A percentile compares a stretch with the other conserved stretches of the same genome.
These are phyloP conservation scores for Hoplostethus atlanticus DNA, from an alignment of 2,797 vertebrate genomes.

Conservation along the genomic window DNA sequence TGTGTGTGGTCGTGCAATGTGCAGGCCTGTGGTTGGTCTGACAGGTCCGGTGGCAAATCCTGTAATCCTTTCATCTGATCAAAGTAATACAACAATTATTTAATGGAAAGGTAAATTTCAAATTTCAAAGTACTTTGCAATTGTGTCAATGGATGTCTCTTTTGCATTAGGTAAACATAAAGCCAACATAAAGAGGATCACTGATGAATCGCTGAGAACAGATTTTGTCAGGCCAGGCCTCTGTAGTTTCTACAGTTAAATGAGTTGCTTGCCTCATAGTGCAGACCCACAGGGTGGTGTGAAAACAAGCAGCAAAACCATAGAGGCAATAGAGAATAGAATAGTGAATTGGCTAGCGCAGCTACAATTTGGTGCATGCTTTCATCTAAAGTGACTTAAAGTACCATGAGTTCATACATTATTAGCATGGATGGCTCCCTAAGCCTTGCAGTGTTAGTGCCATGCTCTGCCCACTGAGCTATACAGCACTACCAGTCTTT, in stretches of 20 bases:
- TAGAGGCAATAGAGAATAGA: background rate
- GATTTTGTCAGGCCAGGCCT: background rate
- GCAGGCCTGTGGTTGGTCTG: constrained; percentile 59
- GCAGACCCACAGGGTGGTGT: constrained; percentile 9
- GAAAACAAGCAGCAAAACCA: constrained; percentile 21
- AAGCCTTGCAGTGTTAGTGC: constrained; percentile 22
- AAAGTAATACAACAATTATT: constrained; percentile 84
- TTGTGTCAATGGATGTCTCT: constrained; percentile 27
- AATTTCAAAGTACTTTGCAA: constrained; percentile 55
- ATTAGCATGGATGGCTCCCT: constrained; percentile 36
- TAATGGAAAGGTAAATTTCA: constrained; percentile 71
- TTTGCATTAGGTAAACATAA: background rate
- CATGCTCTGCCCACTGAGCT: constrained; percentile 27
- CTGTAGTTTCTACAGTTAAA: background rate
- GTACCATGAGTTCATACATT: constrained; percentile 36
- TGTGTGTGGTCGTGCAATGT: constrained; percentile 46
- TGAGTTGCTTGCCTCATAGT: background rate
- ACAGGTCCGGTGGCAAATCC: constrained; percentile 80
- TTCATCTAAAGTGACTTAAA: constrained; percentile 48
- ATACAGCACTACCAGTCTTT: constrained; percentile 36
- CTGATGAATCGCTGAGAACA: background rate
- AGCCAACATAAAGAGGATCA: constrained; percentile 5
- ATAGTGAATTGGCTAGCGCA: constrained; percentile 41
- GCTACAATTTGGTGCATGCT: constrained; percentile 33
- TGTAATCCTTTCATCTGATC: constrained; percentile 85